Evolutionary conservation across 2,113 vertebrate species (phyloP), one percentile per base, ranked within the genome.

Genomic region (Phylloscopus trochiloides): DNA sequence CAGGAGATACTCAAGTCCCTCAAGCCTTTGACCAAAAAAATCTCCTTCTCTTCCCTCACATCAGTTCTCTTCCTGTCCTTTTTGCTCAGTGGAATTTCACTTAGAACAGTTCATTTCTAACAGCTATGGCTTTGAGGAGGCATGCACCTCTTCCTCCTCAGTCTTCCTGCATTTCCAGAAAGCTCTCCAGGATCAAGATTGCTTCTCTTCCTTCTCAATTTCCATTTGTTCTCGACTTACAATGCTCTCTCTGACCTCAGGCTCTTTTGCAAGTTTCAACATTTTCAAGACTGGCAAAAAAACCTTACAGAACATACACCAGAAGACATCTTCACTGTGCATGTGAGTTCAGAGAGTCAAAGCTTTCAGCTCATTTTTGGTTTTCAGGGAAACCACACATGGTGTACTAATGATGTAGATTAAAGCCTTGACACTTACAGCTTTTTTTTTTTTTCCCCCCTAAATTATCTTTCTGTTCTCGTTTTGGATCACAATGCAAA

Each of bases 381-480:
- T 73, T 89, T 82, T 50, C 73, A 72, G 77, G 88, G 55, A 73
- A 84, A 93, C 90, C 94, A 96, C 90, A 93, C 95, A 85, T 5
- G n/a, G 24, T 75, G 28, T 25, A 6, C 45, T 65, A 90, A 94
- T 76, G 57, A 88, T 2, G 18, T 2, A 76, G 50, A 82, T 88
- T 19, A 90, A 88, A 90, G 77, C 8, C 70, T 68, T 85, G 55
- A 89, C 52, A 82, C 66, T 45, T 91, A 62, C 32, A 85, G 17
- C 25, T n/a, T 68, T 90, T 76, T 68, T 48, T 12, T 12, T 24
- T 61, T 26, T n/a, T 13, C 12, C 7, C 15, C 10, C 7, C 31
- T 36, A 48, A 74, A n/a, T 43, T 17, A 72, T 24, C 40, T 79
- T 67, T 70, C 52, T 87, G 12, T 36, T 93, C 28, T 75, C 19